Evolutionary conservation across 2,113 vertebrate species (phyloP).

Genomic region (Sitta europaea): DNA sequence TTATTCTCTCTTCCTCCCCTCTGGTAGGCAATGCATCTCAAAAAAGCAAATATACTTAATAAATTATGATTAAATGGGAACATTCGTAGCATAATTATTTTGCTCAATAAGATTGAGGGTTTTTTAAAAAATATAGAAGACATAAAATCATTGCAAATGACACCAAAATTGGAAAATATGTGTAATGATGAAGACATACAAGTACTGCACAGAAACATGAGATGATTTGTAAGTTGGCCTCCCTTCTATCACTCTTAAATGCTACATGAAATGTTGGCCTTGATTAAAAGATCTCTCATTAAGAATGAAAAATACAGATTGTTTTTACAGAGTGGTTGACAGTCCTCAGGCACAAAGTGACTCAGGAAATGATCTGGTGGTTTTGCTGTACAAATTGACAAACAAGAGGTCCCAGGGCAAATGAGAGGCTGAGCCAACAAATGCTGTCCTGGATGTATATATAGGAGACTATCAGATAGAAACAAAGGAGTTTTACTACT

Average conservation of each 20-base stretch:
- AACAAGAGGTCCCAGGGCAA: neutral
- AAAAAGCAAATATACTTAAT: neutral
- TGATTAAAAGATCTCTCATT: neutral
- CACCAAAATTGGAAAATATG: neutral
- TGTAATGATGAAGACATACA: neutral
- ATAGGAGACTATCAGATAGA: neutral
- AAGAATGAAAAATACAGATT: neutral
- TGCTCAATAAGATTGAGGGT: neutral
- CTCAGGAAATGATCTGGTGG: neutral
- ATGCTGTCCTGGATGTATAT: neutral
- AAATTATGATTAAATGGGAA: neutral
- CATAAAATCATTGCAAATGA: neutral
- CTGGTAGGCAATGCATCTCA: neutral
- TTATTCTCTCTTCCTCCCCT: neutral
- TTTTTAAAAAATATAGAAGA: neutral
- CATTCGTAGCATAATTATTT: neutral
- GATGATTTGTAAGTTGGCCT: neutral
- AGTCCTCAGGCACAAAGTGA: neutral
- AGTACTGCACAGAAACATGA: neutral
- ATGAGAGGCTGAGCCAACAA: neutral
- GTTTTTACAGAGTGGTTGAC: neutral
- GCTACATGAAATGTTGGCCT: neutral
- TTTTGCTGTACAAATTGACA: neutral
- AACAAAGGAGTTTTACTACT: neutral
- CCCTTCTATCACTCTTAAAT: neutral